Conservation (phyloP, 2,888 invertebrate genomes). For the Eucera pruinosa region DNA sequence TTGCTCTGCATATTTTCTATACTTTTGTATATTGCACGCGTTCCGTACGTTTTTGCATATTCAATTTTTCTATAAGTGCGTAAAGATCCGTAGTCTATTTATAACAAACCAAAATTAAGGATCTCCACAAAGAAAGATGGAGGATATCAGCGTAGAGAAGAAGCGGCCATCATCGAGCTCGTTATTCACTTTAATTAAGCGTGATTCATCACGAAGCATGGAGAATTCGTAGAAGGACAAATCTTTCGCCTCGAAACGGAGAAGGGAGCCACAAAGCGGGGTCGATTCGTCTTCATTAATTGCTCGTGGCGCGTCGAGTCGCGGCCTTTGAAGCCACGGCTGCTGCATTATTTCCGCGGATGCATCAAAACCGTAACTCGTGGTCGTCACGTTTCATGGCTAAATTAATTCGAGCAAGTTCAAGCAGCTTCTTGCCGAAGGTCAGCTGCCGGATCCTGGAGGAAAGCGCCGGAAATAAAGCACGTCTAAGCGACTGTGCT, state of each 20-base stretch:
- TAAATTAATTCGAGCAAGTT: slow-evolving; percentile 40
- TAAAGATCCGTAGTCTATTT: too few relatives aligned
- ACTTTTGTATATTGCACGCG: too few relatives aligned
- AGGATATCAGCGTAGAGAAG: too few relatives aligned
- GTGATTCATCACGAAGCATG: slow-evolving; percentile 45
- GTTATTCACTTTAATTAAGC: slow-evolving; percentile 36
- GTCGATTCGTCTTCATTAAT: slow-evolving; percentile 61
- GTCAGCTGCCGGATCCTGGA: not conserved
- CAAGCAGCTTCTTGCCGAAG: slow-evolving; percentile 39
- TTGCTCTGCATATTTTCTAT: too few relatives aligned
- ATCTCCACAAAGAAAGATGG: too few relatives aligned
- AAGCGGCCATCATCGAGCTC: not conserved
- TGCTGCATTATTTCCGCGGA: slow-evolving; percentile 48
- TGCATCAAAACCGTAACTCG: slow-evolving; percentile 43
- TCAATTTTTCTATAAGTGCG: too few relatives aligned
- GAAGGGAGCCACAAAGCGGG: slow-evolving; percentile 2
- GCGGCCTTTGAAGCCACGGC: slow-evolving; percentile 38
- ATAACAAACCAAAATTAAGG: too few relatives aligned
- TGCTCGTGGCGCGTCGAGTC: slow-evolving; percentile 27
- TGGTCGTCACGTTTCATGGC: slow-evolving; percentile 41
- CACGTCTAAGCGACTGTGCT: not conserved
- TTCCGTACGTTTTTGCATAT: too few relatives aligned
- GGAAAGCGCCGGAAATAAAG: slow-evolving; percentile 10
- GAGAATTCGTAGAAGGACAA: slow-evolving; percentile 20
- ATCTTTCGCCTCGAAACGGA: slow-evolving; percentile 40